Conservation (phyloP, 2,888 invertebrate species). For the Chymomyza amoena region DNA sequence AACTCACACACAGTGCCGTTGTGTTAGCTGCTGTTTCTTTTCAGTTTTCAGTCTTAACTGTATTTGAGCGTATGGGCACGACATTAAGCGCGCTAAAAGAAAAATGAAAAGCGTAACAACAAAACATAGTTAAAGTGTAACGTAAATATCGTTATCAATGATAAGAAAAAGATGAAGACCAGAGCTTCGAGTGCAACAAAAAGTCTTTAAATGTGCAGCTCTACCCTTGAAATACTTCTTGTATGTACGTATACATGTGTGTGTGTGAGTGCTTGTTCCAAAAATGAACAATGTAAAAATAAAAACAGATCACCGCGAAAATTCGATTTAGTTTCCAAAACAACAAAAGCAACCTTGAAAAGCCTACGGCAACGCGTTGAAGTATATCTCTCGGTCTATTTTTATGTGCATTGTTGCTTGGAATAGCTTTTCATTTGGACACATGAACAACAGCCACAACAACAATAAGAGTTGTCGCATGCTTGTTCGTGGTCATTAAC, state of each 20-base stretch:
- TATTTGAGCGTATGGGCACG: constrained; percentile 28
- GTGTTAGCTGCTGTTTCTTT: constrained; percentile 12
- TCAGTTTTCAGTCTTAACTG: constrained; percentile 55
- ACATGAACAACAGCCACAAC: constrained; percentile 28
- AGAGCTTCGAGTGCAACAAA: constrained; percentile 51
- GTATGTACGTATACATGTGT: background rate
- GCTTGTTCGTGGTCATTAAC: constrained; percentile 53
- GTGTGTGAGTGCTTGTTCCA: constrained; percentile 41
- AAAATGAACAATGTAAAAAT: constrained; percentile 65
- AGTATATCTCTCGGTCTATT: constrained; percentile 43
- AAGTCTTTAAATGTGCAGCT: constrained; percentile 23
- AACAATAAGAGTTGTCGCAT: constrained; percentile 55
- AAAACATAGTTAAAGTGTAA: constrained; percentile 31
- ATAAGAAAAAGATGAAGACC: constrained; percentile 22
- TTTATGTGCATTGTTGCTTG: constrained; percentile 42
- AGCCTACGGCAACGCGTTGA: constrained; percentile 40
- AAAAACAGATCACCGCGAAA: constrained; percentile 36
- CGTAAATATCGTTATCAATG: constrained; percentile 49
- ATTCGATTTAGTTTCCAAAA: constrained; percentile 55
- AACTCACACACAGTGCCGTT: constrained; percentile 35
- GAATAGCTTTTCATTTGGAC: constrained; percentile 53
- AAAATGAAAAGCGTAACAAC: constrained; percentile 32
- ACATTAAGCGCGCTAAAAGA: constrained; percentile 46
- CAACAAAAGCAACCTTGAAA: constrained; percentile 67
- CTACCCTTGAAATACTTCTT: constrained; percentile 59